Base-by-base conservation (phyloP, 2,113 vertebrate genomes). In the Circaetus cinerascens region DNA sequence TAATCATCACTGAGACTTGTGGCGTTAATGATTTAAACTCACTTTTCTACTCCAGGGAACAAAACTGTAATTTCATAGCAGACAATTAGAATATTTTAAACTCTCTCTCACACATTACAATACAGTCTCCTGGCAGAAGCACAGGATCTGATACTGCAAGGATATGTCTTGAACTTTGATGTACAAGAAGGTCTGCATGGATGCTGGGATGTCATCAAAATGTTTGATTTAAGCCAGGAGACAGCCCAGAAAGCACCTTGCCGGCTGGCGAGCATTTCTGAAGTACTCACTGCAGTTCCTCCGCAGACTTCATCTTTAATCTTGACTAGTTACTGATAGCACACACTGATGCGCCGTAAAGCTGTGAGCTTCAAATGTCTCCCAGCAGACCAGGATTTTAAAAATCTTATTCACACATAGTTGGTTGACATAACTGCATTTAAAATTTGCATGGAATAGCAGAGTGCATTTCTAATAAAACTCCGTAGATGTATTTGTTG, bases 21-120 rank as follows among this genome's bases (percentile, higher is more conserved):
- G 88, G 95, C 45, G 14, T 97, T 98, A 97, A 98, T 98, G 98
- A 98, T 97, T 98, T 98, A 95, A 97, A 97, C 96, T 97, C 87
- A 67, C 90, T 81, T 96, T 85, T 93, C 95, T 93, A 92, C 97
- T 97, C 97, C 86, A 68, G 97, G 95, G 97, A 97, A 96, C 93
- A 96, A 94, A 93, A 91, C 77, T 43, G 56, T 68, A 78, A 75
- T 95, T 94, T 96, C 97, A 95, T 10, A 82, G 91, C 80, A 96
- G 86, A 97, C 97, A 93, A 98, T 98, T 93, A 95, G 96, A 97
- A 96, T 93, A 97, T 93, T 93, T 93, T 30, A 94, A 88, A 38
- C 27, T n/a, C 40, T 82, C 50, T 71, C 55, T 72, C 68, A 19
- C 57, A 87, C 40, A 34, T 72, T 55, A 79, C 63, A 90, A 79